Conservation (phyloP, 2,113 vertebrate genomes). For the Lichenostomus cassidix region DNA sequence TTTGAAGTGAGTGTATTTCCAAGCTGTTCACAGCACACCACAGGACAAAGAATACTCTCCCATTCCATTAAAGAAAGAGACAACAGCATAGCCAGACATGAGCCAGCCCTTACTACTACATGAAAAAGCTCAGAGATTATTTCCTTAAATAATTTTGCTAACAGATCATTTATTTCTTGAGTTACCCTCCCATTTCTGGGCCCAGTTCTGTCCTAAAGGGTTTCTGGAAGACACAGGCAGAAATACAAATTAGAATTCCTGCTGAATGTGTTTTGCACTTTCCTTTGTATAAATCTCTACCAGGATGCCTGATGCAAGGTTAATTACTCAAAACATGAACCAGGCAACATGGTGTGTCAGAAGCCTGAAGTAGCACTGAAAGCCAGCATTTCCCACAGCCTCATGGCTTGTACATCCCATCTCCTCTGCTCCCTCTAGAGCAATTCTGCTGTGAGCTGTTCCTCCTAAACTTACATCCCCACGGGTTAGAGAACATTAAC, state of each 20-base stretch:
- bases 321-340: neutral
- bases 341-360: neutral
- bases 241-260: neutral
- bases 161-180: neutral
- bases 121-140: neutral
- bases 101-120: neutral
- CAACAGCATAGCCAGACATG: neutral
- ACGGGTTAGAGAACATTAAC: conserved; percentile 34
- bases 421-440: conserved; percentile 35
- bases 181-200: neutral
- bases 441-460: conserved; percentile 45
- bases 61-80: neutral
- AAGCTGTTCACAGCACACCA: neutral
- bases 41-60: neutral
- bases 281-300: neutral
- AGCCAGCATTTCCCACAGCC: neutral
- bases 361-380: neutral
- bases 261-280: neutral
- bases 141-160: conserved; percentile 4
- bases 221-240: neutral
- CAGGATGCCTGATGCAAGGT: neutral
- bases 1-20: neutral
- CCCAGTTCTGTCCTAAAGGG: neutral
- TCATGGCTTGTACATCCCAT: neutral
- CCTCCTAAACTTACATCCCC: conserved; percentile 30